phyloP scores from a whole-genome alignment of 2,888 invertebrate species.

The Ferrisia virgata region DNA sequence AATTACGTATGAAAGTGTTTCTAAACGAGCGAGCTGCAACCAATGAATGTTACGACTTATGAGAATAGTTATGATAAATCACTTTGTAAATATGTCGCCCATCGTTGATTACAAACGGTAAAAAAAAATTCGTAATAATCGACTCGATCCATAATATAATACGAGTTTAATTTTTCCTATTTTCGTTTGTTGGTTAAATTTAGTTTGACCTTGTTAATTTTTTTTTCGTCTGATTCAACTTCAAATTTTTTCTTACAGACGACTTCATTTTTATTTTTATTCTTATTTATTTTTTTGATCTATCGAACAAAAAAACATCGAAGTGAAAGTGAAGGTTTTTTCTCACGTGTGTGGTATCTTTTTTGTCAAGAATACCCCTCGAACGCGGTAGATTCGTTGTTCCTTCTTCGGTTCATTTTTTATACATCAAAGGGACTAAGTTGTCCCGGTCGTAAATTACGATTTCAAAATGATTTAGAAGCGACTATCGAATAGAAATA shows the following conservation, averaged over 20 bases:
- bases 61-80: neutral
- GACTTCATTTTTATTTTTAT: too few species aligned
- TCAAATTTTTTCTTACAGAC: too few species aligned
- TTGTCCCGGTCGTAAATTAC: neutral
- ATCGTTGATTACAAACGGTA: neutral
- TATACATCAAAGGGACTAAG: neutral
- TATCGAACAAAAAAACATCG: too few species aligned
- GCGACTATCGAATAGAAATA: neutral
- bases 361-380: neutral
- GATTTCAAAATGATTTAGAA: neutral
- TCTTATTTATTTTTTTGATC: too few species aligned
- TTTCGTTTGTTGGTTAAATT: neutral
- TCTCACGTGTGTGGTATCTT: neutral
- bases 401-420: neutral
- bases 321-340: neutral
- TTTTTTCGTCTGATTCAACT: too few species aligned
- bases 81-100: neutral
- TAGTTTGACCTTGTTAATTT: neutral
- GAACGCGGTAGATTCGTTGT: neutral
- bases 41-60: neutral
- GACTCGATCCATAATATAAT: neutral
- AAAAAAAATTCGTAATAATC: neutral
- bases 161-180: neutral
- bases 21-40: neutral
- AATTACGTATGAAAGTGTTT: neutral